Conservation (phyloP, 1,140 invertebrate genomes). For the Protaetia brevitarsis region DNA sequence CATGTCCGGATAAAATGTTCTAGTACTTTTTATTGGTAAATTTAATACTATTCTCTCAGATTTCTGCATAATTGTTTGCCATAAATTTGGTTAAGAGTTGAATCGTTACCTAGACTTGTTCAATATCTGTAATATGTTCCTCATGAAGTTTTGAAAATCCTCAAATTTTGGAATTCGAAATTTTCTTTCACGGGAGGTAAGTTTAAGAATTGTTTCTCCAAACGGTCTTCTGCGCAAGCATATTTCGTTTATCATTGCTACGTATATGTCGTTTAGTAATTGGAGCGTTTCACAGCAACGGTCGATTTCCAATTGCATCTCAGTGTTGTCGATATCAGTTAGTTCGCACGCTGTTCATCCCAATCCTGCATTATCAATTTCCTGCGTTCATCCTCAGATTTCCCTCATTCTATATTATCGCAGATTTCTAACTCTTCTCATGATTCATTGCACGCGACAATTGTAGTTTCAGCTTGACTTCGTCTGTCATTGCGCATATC, state of each 20-base stretch:
- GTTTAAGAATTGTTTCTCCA: conserved; percentile 4
- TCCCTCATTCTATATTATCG: conserved; percentile 52
- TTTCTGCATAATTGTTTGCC: neutral
- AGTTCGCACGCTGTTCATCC: conserved; percentile 51
- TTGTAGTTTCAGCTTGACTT: conserved; percentile 51
- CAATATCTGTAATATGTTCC: neutral
- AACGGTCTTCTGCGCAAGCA: conserved; percentile 5
- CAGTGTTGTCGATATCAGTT: conserved; percentile 53
- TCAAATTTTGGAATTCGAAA: neutral
- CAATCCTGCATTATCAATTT: conserved; percentile 54
- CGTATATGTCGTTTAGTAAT: conserved; percentile 57
- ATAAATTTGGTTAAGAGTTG: conserved; percentile 1
- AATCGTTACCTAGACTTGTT: neutral
- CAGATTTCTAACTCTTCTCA: conserved; percentile 52
- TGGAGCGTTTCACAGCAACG: conserved; percentile 53
- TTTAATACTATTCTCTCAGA: neutral
- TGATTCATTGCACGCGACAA: conserved; percentile 48
- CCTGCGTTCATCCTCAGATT: conserved; percentile 52
- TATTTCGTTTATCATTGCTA: conserved; percentile 48
- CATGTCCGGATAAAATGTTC: neutral
- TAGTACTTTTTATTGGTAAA: neutral
- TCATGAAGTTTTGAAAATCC: neutral
- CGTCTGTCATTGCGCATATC: conserved; percentile 53
- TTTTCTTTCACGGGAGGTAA: neutral
- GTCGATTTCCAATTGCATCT: conserved; percentile 58